Evolutionary conservation across 2,797 vertebrate species (phyloP).

Genomic region (Malurus leucopterus): DNA sequence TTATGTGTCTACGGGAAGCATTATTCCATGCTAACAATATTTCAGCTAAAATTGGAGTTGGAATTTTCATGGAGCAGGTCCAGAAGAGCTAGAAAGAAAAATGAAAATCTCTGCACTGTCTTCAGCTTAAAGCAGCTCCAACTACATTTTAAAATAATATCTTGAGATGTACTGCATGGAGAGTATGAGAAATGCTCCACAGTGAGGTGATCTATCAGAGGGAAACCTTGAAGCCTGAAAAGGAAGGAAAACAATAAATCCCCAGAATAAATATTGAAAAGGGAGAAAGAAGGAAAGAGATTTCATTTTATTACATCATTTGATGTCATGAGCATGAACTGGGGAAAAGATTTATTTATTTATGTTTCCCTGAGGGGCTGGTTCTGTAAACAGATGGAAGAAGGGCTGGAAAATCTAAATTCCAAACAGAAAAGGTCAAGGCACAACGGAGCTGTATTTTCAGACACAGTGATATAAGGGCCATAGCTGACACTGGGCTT

Average conservation of each 20-base stretch:
- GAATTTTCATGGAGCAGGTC: not conserved
- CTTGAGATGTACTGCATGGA: not conserved
- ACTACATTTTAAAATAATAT: conserved; percentile 41
- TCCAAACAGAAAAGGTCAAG: not conserved
- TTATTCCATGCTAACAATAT: not conserved
- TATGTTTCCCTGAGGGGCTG: not conserved
- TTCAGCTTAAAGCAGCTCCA: conserved; percentile 16
- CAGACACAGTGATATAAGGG: not conserved
- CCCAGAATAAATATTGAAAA: conserved; percentile 32
- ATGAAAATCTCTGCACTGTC: not conserved
- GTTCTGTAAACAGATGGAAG: conserved; percentile 16
- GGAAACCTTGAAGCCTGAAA: conserved; percentile 33
- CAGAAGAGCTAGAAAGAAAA: conserved; percentile 11
- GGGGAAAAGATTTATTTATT: conserved; percentile 19
- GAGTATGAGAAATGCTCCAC: conserved; percentile 21
- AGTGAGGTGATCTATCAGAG: conserved; percentile 32
- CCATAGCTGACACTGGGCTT: not conserved
- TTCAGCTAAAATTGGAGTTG: not conserved
- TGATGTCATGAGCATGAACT: not conserved
- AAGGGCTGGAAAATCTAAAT: not conserved
- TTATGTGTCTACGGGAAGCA: not conserved
- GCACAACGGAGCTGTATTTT: not conserved
- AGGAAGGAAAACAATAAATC: conserved; percentile 37
- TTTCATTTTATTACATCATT: conserved; percentile 46
- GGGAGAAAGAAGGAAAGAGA: conserved; percentile 8